Percentiles rank a stretch among this genome's conserved stretches.
Evolutionary conservation across 2,113 vertebrate species (phyloP).

Genomic region (Struthidea cinerea): DNA sequence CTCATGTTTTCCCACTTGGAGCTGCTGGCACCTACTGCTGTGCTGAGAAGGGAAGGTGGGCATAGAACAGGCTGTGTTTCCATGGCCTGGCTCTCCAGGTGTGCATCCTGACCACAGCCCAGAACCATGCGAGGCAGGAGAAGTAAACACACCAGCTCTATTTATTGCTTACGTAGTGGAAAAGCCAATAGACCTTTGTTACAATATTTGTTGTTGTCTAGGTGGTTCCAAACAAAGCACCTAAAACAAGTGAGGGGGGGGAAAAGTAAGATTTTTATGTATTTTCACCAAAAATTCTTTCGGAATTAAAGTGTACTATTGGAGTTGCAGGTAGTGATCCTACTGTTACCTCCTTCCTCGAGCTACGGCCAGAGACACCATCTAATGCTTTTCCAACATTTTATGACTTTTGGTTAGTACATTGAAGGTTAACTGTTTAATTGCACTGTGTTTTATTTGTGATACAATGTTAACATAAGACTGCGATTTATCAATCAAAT

Average conservation of each 20-base stretch:
- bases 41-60: neutral
- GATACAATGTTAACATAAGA: constrained; percentile 6
- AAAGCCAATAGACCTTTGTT: neutral
- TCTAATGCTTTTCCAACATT: neutral
- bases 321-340: neutral
- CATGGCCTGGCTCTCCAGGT: neutral
- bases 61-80: rapidly evolving
- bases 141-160: neutral
- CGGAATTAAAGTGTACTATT: neutral
- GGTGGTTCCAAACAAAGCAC: neutral
- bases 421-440: neutral
- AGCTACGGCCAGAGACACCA: neutral
- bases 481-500: constrained; percentile 22
- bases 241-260: neutral
- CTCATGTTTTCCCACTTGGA: neutral
- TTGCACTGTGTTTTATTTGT: constrained; percentile 25
- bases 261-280: neutral
- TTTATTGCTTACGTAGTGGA: neutral
- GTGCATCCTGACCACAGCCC: neutral
- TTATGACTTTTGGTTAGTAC: neutral
- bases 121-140: neutral
- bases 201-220: neutral
- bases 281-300: neutral
- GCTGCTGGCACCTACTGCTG: neutral
- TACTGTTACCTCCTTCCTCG: neutral